Evolutionary conservation across 2,797 vertebrate genomes (phyloP), one percentile per base, ranked within the genome.

Genomic region (Masticophis lateralis): DNA sequence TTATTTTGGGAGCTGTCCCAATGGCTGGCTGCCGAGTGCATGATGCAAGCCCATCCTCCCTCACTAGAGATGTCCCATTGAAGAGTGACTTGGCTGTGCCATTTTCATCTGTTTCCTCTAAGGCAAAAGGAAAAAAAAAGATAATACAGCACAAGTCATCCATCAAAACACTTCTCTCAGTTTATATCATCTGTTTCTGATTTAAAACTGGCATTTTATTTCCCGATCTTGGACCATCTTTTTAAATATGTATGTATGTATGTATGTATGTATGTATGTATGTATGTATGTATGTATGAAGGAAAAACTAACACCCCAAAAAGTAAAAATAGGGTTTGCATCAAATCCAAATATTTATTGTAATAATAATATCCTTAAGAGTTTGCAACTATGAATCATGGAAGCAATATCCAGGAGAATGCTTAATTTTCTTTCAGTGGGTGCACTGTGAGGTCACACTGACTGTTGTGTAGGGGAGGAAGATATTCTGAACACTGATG

Each of bases 101-200:
- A 0, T 97, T 98, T 96, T 97, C 97, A 4, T 97, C 97, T 96
- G 96, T 95, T 89, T 97, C 97, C 97, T 97, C 97, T 97, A 92
- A 90, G 87, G 57, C 12, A 91, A 93, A 94, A 93, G 1, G 37
- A 93, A 2, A 9, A 13, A 86, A 47, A 90, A 79, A 91, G 87
- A 95, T 22, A 92, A 87, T 28, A 90, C 88, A 90, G 20, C 13
- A 28, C 37, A 93, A 51, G 32, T 0, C 0, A 37, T 20, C 57
- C 28, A 7, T 47, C 18, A 92, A 8, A 83, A 27, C 7, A 25
- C 92, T 4, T 90, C 18, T 14, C 79, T 37, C 22, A 47, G n/a
- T 89, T 63, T 56, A 66, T 10, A n/a, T 69, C 20, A n/a, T 43
- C 11, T 60, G 88, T 89, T 69, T 3, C 12, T n/a, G 4, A 43